Conservation (phyloP, 2,113 vertebrate species). For the Irena cyanogastra region DNA sequence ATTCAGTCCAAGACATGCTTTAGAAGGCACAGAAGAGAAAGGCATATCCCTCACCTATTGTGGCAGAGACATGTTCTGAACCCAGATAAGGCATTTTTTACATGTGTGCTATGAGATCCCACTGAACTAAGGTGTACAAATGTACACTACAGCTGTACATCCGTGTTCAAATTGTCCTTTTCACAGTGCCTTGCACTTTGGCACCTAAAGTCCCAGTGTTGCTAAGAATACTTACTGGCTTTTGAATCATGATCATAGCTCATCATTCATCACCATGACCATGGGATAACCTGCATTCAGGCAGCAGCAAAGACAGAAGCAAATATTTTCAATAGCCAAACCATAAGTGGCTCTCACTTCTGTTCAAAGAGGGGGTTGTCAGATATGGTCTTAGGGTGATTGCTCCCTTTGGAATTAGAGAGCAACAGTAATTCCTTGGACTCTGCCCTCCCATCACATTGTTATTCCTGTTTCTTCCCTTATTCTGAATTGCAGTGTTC, state of each 20-base stretch:
- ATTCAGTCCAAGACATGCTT: background rate
- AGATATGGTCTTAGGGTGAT: background rate
- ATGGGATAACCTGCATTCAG: background rate
- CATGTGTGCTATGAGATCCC: background rate
- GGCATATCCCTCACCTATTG: accelerated
- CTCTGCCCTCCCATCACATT: background rate
- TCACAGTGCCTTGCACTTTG: background rate
- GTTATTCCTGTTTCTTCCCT: background rate
- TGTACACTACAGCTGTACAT: background rate
- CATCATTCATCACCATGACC: background rate
- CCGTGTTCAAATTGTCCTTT: background rate
- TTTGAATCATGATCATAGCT: background rate
- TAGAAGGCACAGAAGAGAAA: background rate
- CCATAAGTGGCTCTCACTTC: background rate
- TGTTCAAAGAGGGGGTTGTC: background rate
- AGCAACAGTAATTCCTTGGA: background rate
- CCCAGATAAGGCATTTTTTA: background rate
- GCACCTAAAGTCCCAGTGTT: background rate
- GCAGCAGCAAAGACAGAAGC: background rate
- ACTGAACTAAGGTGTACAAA: background rate
- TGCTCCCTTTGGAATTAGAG: background rate
- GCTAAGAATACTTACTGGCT: background rate
- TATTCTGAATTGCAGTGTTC: background rate
- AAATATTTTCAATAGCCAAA: background rate
- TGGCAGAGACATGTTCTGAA: background rate